These are phyloP conservation scores for Equus quagga DNA, from an alignment of 2,113 vertebrate species.

Conservation along the genomic window DNA sequence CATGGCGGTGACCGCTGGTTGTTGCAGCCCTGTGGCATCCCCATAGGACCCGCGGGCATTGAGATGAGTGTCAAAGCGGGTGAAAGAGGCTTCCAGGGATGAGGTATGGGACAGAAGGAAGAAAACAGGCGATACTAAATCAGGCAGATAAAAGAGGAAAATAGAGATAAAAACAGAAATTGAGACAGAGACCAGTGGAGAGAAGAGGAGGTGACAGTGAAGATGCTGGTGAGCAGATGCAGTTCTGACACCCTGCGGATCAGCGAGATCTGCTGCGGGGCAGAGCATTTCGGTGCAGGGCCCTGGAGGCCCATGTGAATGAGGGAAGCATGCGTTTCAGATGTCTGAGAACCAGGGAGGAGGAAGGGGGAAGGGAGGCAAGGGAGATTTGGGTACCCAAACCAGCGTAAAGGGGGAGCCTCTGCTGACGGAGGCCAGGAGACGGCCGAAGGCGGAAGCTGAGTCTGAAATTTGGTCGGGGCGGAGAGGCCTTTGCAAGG, in stretches of 20 bases:
- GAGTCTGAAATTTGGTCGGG: neutral
- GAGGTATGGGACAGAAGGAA: neutral
- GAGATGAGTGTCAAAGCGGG: neutral
- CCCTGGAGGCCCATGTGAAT: neutral
- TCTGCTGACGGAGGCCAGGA: neutral
- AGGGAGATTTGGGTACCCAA: neutral
- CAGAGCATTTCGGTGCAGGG: neutral
- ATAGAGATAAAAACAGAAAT: neutral
- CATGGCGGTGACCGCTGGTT: rapidly evolving
- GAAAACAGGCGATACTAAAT: neutral
- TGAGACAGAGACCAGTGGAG: neutral
- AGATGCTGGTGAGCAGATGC: neutral
- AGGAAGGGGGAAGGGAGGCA: neutral
- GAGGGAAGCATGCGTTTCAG: neutral
- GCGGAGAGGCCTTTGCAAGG: too few species aligned
- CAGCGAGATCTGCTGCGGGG: rapidly evolving
- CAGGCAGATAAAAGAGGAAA: neutral
- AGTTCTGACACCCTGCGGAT: neutral
- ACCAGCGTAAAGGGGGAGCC: neutral
- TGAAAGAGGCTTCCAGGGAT: neutral
- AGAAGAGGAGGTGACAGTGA: rapidly evolving
- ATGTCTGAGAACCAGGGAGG: neutral
- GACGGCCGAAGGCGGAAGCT: neutral
- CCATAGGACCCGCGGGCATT: too few species aligned
- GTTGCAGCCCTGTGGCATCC: rapidly evolving